Percentiles rank a stretch among this genome's conserved stretches.
phyloP scores from a whole-genome alignment of 2,888 invertebrate species.

The Pteria penguin region DNA sequence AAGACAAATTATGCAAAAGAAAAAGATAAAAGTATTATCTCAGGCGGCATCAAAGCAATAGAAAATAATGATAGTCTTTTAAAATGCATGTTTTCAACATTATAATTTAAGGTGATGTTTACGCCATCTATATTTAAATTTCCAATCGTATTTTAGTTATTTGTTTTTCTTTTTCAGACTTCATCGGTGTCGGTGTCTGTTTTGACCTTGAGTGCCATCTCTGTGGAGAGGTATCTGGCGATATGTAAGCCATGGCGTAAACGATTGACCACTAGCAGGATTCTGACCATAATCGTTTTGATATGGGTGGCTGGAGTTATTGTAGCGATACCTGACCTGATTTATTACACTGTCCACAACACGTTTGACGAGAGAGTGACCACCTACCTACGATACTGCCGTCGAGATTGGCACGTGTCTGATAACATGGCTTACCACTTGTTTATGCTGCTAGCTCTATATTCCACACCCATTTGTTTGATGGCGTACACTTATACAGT shows the following conservation, averaged over 20 bases:
- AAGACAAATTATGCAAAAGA: no score
- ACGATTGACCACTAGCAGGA: constrained; percentile 90
- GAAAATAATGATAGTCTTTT: no score
- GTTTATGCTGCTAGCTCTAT: constrained; percentile 82
- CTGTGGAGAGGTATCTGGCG: constrained; percentile 96
- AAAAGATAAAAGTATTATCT: no score
- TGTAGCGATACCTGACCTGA: constrained; percentile 72
- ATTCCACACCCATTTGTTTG: constrained; percentile 85
- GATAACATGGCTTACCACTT: constrained; percentile 64
- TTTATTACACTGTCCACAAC: constrained; percentile 53
- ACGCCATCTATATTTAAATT: no score
- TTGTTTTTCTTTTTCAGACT: constrained; percentile 84
- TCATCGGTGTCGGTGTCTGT: constrained; percentile 95
- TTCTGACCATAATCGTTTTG: constrained; percentile 88
- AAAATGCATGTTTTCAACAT: no score
- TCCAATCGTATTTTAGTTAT: no score
- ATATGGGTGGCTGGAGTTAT: constrained; percentile 90
- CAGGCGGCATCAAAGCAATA: no score
- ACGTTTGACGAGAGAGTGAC: constrained; percentile 65
- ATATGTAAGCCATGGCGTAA: constrained; percentile 94
- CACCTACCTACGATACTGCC: constrained; percentile 64
- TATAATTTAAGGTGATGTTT: no score
- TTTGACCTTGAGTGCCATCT: constrained; percentile 93
- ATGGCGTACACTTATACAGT: constrained; percentile 75
- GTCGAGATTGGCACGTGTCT: constrained; percentile 45